Evolutionary conservation across 2,888 invertebrate species (phyloP).

Genomic region (Kuschelorhynchus macadamiae): DNA sequence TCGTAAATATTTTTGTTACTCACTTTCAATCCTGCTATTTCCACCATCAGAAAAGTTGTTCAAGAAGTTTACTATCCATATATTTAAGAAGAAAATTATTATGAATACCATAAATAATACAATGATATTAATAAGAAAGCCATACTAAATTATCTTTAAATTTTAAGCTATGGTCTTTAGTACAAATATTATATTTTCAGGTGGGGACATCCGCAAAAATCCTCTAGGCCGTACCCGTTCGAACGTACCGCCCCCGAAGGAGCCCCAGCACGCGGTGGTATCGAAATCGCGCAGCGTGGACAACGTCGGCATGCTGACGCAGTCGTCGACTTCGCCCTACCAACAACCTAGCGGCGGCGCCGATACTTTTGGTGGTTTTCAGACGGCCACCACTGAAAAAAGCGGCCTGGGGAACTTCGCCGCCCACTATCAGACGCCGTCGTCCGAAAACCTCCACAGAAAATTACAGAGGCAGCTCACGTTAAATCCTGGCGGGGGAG

Average conservation of each 20-base stretch:
- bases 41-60: no score
- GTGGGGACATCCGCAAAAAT: slow-evolving; percentile 69
- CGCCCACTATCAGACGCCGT: slow-evolving; percentile 52
- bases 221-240: slow-evolving; percentile 80
- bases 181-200: no score
- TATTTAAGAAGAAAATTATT: no score
- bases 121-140: no score
- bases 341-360: slow-evolving; percentile 26
- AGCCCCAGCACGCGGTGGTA: slow-evolving; percentile 69
- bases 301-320: slow-evolving; percentile 65
- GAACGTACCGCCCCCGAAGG: slow-evolving; percentile 69
- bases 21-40: no score
- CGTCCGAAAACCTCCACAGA: slow-evolving; percentile 75
- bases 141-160: no score
- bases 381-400: slow-evolving; percentile 34
- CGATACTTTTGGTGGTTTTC: slow-evolving; percentile 35
- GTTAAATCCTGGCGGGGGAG: slow-evolving; percentile 84
- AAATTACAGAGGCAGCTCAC: slow-evolving; percentile 86
- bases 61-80: no score
- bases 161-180: no score
- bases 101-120: no score
- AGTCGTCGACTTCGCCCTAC: slow-evolving; percentile 53
- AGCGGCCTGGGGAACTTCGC: slow-evolving; percentile 27
- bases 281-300: slow-evolving; percentile 74
- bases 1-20: no score